Base-by-base conservation (phyloP, 2,888 invertebrate genomes). In the Eurois occulta region DNA sequence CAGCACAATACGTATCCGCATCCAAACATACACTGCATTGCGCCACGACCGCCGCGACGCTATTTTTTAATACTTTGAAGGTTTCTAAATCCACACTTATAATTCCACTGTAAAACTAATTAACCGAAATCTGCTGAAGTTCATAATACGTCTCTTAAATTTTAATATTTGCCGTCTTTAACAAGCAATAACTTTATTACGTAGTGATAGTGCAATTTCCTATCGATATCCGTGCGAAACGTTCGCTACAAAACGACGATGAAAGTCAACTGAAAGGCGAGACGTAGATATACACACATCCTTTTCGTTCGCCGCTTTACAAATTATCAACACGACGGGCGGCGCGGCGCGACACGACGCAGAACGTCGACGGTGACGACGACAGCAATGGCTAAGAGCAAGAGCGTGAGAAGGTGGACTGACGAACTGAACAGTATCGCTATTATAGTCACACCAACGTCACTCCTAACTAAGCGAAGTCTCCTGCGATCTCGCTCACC, bases 241-340 rank as follows among this genome's bases (percentile, higher is more conserved):
- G 96, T 96, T 96, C 96, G 94, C 96, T 94, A 94, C 96, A 95
- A 95, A 96, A 95, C 96, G 95, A 95, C 95, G 96, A 95, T 96
- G 96, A 96, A 96, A 96, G 96, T 96, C 96, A 96, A 96, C 96
- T 96, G 96, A 96, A 96, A 96, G 96, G 95, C 96, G 96, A 96
- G 96, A 96, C 95, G 94, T 95, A 96, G 94, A 96, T 96, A 96
- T 96, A 96, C 95, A 95, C 95, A 95, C 94, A 95, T 96, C 96
- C 96, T 95, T 96, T 95, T 96, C 96, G 92, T 95, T 94, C 95
- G 91, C 92, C 92, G 94, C 95, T 94, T 94, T 94, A 94, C 94
- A 95, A 95, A 94, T 95, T 94, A 95, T 95, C 95, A 95, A 95
- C 95, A 95, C 91, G 89, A 81, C 89, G 89, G 89, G 89, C 92